Conservation (phyloP, 2,113 vertebrate genomes). For the Trogon melanurus region DNA sequence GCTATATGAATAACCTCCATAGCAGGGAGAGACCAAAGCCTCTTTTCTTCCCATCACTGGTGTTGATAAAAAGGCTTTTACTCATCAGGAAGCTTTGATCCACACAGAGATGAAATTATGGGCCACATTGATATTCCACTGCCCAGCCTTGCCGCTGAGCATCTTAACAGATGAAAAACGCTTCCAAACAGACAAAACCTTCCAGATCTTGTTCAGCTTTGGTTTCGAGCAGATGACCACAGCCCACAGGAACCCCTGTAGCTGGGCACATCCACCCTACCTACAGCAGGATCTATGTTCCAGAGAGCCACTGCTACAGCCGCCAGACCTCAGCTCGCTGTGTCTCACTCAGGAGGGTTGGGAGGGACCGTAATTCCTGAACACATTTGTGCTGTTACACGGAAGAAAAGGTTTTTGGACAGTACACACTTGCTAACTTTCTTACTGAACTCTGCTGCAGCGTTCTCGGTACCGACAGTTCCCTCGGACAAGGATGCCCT, state of each 20-base stretch:
- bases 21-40: neutral
- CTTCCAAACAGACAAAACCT: neutral
- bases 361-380: neutral
- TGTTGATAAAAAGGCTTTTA: neutral
- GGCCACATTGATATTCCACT: neutral
- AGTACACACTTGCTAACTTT: neutral
- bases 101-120: neutral
- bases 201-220: neutral
- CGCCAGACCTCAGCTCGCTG: neutral
- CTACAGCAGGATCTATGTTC: neutral
- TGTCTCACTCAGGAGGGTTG: rapidly evolving
- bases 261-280: neutral
- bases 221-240: neutral
- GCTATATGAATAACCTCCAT: neutral
- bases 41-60: neutral
- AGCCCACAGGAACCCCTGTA: rapidly evolving
- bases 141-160: neutral
- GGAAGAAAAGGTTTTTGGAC: neutral
- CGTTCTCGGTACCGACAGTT: neutral
- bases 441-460: neutral
- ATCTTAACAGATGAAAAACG: neutral
- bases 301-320: neutral
- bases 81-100: neutral
- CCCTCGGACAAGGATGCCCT: rapidly evolving
- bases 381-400: neutral